A percentile compares a stretch with the other conserved stretches of the same genome.
Conservation (phyloP, 2,888 invertebrate genomes). For the Dolichomitus sp. region DNA sequence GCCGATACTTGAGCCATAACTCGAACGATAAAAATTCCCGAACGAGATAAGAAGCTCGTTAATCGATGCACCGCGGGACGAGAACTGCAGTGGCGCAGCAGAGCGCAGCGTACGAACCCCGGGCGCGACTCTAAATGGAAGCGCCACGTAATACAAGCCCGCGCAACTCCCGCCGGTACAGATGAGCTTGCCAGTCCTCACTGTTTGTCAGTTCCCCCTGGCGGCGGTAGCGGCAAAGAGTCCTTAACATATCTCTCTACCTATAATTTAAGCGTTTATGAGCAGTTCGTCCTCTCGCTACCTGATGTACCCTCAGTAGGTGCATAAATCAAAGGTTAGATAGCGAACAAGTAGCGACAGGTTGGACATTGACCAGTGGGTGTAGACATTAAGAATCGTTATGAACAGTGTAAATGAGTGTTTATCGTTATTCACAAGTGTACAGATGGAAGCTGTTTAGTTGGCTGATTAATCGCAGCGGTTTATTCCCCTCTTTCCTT, state of each 20-base stretch:
- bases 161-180: conserved; percentile 51
- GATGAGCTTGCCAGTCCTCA: conserved; percentile 33
- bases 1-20: conserved; percentile 73
- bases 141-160: conserved; percentile 57
- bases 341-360: not conserved
- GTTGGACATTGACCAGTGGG: not conserved
- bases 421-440: conserved; percentile 3
- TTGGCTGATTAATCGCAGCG: conserved; percentile 1
- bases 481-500: conserved; percentile 9
- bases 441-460: conserved; percentile 4
- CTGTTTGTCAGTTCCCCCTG: conserved; percentile 5
- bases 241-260: conserved; percentile 36
- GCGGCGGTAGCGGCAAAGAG: conserved; percentile 30
- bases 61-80: conserved; percentile 71
- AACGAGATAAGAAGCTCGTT: conserved; percentile 79
- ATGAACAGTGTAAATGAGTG: not conserved
- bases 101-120: conserved; percentile 30
- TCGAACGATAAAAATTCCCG: conserved; percentile 76
- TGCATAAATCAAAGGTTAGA: conserved; percentile 20
- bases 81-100: not conserved
- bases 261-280: conserved; percentile 56
- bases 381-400: not conserved
- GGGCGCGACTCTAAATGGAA: conserved; percentile 66
- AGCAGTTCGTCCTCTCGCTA: conserved; percentile 10
- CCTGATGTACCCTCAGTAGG: not conserved